Base-by-base conservation (phyloP, 2,797 vertebrate species). In the Darevskia nairensis region DNA sequence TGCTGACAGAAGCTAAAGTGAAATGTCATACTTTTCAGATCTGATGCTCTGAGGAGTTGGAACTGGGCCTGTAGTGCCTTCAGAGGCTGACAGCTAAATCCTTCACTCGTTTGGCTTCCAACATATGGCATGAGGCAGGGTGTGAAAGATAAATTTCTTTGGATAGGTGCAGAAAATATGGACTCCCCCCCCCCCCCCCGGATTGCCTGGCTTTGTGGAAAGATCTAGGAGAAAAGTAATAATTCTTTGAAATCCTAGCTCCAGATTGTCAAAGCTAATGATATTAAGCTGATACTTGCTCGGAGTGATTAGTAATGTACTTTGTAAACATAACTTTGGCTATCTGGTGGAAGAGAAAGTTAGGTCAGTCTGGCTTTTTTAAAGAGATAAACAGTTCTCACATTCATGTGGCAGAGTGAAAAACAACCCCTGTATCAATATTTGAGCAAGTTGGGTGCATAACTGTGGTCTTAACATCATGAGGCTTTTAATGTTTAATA, bases 101-200 rank as follows among this genome's bases (percentile, higher is more conserved):
- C 96, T 94, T 95, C 96, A 92, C 95, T 93, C 95, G 91, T 94
- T 96, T 94, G 93, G 94, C 94, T 93, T 79, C 95, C 95, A 90
- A 90, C 96, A 95, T 95, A 96, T 94, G 96, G 96, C 95, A 92
- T 6, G 61, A 96, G 95, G 96, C 90, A 95, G 96, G 95, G 96
- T 96, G 96, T 95, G 95, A 96, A 96, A 96, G 96, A 96, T 93
- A 94, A 94, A 96, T 96, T 94, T 95, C 96, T 95, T 84, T 90
- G 92, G 95, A 94, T 92, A 96, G 96, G 94, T 96, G 93, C 91
- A 90, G 94, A 95, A 95, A 88, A 88, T 84, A 88, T 90, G 95
- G 89, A 92, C 91, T 77, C 84, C 72, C 23, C 91, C 94, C 86
- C 85, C 71, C 32, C 32, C 95, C 86, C 85, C 71, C 32, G 32